Conservation (phyloP, 2,113 vertebrate genomes). For the Chionis minor region DNA sequence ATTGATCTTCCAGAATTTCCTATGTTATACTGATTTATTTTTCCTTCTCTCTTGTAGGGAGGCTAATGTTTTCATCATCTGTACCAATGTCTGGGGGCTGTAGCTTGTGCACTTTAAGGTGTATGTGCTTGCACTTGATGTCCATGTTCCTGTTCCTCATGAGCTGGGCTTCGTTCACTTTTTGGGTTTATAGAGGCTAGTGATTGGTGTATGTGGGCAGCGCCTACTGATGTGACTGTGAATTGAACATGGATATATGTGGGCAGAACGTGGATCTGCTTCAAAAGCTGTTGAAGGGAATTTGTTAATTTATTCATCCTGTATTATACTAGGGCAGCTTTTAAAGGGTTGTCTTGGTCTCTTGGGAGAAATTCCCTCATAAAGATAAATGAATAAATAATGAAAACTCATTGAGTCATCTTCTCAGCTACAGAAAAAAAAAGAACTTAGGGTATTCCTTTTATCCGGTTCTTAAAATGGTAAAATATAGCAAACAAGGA, state of each 20-base stretch:
- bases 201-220: neutral
- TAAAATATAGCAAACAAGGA: neutral
- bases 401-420: neutral
- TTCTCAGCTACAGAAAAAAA: neutral
- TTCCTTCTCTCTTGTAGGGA: neutral
- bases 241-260: fast-evolving
- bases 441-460: neutral
- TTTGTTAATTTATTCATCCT: slow-evolving; percentile 29
- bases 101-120: neutral
- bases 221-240: neutral
- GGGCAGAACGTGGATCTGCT: neutral
- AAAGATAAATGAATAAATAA: slow-evolving; percentile 19
- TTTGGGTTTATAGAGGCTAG: neutral
- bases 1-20: neutral
- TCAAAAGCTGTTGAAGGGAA: neutral
- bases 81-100: neutral
- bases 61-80: neutral
- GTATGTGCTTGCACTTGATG: neutral
- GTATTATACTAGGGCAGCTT: neutral
- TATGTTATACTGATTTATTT: neutral
- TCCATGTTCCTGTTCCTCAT: neutral
- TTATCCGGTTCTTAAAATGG: neutral
- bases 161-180: neutral
- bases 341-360: neutral
- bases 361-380: neutral